These are phyloP conservation scores for Hedychridium roseum DNA, from an alignment of 2,888 invertebrate species.

Conservation along the genomic window DNA sequence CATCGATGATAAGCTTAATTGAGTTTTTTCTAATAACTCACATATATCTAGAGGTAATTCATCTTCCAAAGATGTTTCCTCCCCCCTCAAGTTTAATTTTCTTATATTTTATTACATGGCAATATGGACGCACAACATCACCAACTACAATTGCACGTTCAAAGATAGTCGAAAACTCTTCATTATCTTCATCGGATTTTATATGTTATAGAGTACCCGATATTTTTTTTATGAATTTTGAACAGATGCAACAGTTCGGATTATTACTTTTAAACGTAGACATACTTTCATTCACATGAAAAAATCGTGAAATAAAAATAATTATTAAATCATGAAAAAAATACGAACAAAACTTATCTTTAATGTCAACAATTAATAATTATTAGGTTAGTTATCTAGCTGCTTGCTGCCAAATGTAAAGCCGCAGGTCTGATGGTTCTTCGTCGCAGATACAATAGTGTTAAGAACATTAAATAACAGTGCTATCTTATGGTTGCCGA, in stretches of 20 bases:
- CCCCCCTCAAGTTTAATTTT: not conserved
- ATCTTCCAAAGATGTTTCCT: not conserved
- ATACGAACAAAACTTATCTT: too few species aligned
- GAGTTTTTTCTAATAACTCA: too few species aligned
- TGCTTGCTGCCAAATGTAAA: too few species aligned
- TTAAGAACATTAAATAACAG: too few species aligned
- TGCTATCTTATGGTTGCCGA: too few species aligned
- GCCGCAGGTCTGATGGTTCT: too few species aligned
- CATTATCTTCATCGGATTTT: conserved; percentile 8
- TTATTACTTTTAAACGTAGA: not conserved
- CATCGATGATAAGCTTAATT: not conserved
- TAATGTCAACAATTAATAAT: too few species aligned
- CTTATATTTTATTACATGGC: conserved; percentile 1
- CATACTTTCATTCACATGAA: too few species aligned
- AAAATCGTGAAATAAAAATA: too few species aligned
- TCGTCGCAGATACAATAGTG: too few species aligned
- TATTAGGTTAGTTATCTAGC: too few species aligned
- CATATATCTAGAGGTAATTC: not conserved
- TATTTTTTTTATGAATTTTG: conserved; percentile 6
- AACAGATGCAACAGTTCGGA: conserved; percentile 1
- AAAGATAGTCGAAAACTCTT: not conserved
- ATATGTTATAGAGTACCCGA: conserved; percentile 1
- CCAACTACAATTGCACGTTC: conserved; percentile 4
- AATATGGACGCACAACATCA: conserved; percentile 4
- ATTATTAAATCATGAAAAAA: too few species aligned